These are phyloP conservation scores for Caenorhabditis sp. DNA, from an alignment of 2,888 invertebrate genomes.

Conservation along the genomic window DNA sequence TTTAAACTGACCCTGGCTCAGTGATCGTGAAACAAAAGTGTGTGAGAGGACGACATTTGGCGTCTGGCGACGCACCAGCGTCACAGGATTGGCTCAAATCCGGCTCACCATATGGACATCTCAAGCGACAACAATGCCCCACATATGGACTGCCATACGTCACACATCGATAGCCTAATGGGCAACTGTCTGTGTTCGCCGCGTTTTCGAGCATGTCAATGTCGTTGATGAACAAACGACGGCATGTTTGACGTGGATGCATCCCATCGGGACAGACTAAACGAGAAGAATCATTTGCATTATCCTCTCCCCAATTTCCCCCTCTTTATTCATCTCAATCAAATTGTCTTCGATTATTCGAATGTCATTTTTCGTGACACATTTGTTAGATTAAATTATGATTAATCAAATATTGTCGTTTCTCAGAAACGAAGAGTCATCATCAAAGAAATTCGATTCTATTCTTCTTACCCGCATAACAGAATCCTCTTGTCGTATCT, in stretches of 20 bases:
- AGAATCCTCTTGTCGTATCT: conserved; percentile 61
- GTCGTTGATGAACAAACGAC: conserved; percentile 69
- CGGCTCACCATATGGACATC: conserved; percentile 71
- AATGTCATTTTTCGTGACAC: not conserved
- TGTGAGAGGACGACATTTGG: conserved; percentile 69
- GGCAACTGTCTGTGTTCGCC: conserved; percentile 62
- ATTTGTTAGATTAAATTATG: not conserved
- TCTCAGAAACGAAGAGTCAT: not conserved
- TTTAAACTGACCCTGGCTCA: conserved; percentile 52
- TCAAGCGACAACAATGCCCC: conserved; percentile 70
- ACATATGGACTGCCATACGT: conserved; percentile 70
- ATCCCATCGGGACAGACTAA: conserved; percentile 70
- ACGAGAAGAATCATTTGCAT: conserved; percentile 5
- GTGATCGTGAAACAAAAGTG: conserved; percentile 68
- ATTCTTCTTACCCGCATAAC: conserved; percentile 65
- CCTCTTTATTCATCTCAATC: not conserved
- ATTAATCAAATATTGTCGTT: not conserved
- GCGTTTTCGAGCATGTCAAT: conserved; percentile 69
- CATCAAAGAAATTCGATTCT: not conserved
- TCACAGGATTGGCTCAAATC: conserved; percentile 70
- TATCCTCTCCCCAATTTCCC: not conserved
- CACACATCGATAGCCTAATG: conserved; percentile 62
- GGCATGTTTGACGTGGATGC: conserved; percentile 67
- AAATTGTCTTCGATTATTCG: not conserved
- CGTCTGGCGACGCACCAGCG: conserved; percentile 65